Percentiles rank a stretch among this genome's conserved stretches.
Evolutionary conservation across 2,113 vertebrate genomes (phyloP).

Genomic region (Grus americana): DNA sequence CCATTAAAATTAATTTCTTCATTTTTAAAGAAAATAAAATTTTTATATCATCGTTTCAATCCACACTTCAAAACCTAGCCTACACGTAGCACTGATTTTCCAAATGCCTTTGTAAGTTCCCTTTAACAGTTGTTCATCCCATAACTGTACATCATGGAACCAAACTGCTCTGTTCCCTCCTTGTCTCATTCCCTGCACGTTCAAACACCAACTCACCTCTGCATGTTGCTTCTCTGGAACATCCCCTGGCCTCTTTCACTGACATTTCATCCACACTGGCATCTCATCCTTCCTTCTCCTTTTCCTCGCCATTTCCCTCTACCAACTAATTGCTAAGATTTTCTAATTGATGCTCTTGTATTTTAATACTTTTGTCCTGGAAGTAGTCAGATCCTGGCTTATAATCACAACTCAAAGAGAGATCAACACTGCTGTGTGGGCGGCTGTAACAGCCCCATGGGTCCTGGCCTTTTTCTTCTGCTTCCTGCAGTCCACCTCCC

Average conservation of each 20-base stretch:
- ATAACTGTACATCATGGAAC: neutral
- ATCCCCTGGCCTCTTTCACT: neutral
- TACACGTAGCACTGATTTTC: neutral
- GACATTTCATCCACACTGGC: neutral
- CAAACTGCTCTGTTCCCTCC: neutral
- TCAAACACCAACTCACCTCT: neutral
- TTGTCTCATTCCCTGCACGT: accelerated
- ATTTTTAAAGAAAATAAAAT: neutral
- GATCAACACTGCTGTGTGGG: neutral
- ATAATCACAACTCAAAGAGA: neutral
- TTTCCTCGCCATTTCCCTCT: neutral
- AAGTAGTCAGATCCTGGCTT: neutral
- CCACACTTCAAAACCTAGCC: neutral
- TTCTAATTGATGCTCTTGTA: neutral
- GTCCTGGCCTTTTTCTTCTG: neutral
- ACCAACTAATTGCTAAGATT: neutral
- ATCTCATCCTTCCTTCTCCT: neutral
- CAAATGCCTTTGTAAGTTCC: neutral
- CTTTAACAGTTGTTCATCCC: neutral
- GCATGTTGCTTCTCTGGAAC: neutral
- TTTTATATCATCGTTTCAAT: neutral
- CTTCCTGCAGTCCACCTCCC: neutral
- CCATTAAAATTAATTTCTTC: neutral
- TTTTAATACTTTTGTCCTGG: neutral
- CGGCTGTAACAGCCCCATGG: neutral